phyloP scores from a whole-genome alignment of 2,113 vertebrate genomes.

The Cyprinodon brontotheroides region DNA sequence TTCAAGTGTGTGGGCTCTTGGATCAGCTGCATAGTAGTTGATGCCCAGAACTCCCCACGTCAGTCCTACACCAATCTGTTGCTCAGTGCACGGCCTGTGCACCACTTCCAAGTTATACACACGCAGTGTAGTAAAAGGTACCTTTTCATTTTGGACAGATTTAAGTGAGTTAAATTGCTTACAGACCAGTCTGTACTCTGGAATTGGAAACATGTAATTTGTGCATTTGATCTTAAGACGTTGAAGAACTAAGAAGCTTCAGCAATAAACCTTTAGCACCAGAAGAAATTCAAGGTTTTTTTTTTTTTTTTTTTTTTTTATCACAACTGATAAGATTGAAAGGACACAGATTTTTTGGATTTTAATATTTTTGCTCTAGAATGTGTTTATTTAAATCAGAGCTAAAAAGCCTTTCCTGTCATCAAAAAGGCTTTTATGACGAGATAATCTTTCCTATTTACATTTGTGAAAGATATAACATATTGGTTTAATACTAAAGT shows the following conservation, averaged over 20 bases:
- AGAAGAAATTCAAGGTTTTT: background rate
- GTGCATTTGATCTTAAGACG: background rate
- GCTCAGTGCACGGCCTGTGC: slow-evolving; percentile 44
- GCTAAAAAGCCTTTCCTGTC: background rate
- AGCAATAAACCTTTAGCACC: background rate
- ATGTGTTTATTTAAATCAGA: background rate
- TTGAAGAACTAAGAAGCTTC: background rate
- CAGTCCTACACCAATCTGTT: slow-evolving; percentile 71
- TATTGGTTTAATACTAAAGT: background rate
- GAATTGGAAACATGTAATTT: slow-evolving; percentile 6
- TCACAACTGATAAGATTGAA: background rate
- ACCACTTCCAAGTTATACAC: slow-evolving; percentile 28
- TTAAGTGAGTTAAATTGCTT: background rate
- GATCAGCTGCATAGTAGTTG: slow-evolving; percentile 44
- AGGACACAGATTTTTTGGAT: too few species aligned
- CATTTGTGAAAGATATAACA: background rate
- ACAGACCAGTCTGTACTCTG: background rate
- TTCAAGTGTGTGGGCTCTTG: slow-evolving; percentile 61
- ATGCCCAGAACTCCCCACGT: slow-evolving; percentile 59
- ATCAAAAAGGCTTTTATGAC: background rate
- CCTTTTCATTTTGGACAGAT: slow-evolving; percentile 5
- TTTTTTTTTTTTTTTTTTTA: background rate
- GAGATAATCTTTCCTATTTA: background rate
- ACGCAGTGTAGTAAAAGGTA: slow-evolving; percentile 26
- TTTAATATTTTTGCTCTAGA: too few species aligned